Base-by-base conservation (phyloP, 2,888 invertebrate genomes). In the Yponomeuta sedellus region DNA sequence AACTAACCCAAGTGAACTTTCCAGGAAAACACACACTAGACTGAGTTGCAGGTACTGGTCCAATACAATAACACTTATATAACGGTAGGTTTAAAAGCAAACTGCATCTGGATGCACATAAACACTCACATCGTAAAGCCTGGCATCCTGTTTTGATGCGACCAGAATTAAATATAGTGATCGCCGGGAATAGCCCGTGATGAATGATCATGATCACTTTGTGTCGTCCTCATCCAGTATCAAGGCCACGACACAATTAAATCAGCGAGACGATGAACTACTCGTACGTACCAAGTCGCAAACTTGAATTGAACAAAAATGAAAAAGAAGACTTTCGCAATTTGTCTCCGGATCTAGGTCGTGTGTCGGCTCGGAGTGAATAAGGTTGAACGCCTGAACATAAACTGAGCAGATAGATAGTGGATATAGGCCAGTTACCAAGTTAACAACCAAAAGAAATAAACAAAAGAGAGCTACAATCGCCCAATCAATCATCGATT, bases 241-340 rank as follows among this genome's bases (percentile, higher is more conserved):
- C 81, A 82, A 83, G 81, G 82, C 80, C 81, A 76, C 69, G 69
- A 66, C 70, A 74, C 78, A 80, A 81, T 81, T 80, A 57, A 64
- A 64, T 57, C 25, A 64, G 56, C 56, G 22, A 64, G 28, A 28
- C 28, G 25, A 25, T 56, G 57, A 57, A 34, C 64, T 56, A 34
- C 34, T 34, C 34, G 34, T 34, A 56, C 57, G 56, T 34, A 10
- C 25, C n/a, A 34, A 56, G 64, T 19, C 2, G 34, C 28, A 19
- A 64, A 64, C 64, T 56, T 34, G 64, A 64, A 44, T 64, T 40
- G 22, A 34, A 64, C 39, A 57, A 64, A 57, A 64, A 64, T 28
- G 39, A 64, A 28, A 61, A 63, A 20, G 19, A 56, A 64, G 56
- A 64, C 64, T 56, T 64, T 56, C 25, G 64, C 64, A 64, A 64